A percentile compares a stretch with the other conserved stretches of the same genome.
Conservation (phyloP, 1,140 invertebrate genomes). For the Drosophila repletoides region DNA sequence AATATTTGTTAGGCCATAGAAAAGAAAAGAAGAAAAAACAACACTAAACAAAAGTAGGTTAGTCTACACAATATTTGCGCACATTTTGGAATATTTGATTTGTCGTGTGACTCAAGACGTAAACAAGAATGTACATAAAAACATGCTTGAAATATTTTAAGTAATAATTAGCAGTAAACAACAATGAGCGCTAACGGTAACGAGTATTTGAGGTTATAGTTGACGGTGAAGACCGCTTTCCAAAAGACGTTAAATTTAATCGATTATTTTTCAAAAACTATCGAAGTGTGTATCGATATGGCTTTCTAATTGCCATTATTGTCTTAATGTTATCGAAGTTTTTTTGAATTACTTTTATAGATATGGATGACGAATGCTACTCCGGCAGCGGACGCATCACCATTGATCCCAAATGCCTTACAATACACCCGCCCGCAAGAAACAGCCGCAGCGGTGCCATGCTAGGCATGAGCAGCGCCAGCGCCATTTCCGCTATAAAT, state of each 20-base stretch:
- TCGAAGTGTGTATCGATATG: no score
- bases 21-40: neutral
- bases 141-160: no score
- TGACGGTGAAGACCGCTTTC: no score
- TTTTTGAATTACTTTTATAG: conserved; percentile 80
- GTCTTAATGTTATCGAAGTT: neutral
- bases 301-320: no score
- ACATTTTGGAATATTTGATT: conserved; percentile 15
- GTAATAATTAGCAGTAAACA: conserved; percentile 9
- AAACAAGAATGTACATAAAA: neutral
- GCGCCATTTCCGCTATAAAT: conserved; percentile 54
- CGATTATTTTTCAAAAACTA: no score
- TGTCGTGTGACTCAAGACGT: neutral
- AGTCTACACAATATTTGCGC: conserved; percentile 43
- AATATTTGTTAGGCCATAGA: conserved; percentile 39
- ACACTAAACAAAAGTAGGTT: conserved; percentile 45
- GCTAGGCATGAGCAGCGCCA: conserved; percentile 44
- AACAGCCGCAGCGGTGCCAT: conserved; percentile 42
- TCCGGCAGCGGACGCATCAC: conserved; percentile 83
- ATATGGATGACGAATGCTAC: conserved; percentile 93
- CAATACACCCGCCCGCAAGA: conserved; percentile 61
- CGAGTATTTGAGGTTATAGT: no score
- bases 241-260: no score
- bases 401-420: conserved; percentile 75
- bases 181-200: no score